These are phyloP conservation scores for Pristionchus fissidentatus DNA, from an alignment of 2,888 invertebrate species.

Conservation along the genomic window DNA sequence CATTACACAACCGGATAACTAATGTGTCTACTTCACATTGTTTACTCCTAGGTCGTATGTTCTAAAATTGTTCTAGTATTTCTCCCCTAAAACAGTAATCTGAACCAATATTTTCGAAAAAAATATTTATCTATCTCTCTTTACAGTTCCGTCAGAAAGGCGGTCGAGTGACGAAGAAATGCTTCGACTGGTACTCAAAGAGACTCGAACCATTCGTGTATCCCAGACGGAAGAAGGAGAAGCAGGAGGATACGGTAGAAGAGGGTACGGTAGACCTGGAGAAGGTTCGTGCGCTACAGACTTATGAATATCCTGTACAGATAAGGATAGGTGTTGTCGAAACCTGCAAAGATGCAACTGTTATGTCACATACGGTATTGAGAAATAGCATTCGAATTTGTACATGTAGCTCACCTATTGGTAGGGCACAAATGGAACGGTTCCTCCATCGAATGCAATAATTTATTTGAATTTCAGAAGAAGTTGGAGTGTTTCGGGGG, in stretches of 20 bases:
- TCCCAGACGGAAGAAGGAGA: neutral
- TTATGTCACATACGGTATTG: too few relatives aligned
- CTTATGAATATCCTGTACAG: neutral
- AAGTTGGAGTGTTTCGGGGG: conserved; percentile 22
- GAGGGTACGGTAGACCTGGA: neutral
- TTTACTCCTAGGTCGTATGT: neutral
- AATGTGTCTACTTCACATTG: neutral
- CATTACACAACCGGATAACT: neutral
- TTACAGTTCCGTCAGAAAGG: conserved; percentile 13
- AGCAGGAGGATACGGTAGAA: neutral
- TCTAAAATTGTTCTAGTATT: neutral
- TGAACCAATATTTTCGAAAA: too few relatives aligned
- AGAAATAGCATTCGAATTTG: too few relatives aligned
- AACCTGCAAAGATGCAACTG: too few relatives aligned
- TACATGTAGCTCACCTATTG: too few relatives aligned
- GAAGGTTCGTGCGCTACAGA: neutral
- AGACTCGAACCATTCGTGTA: neutral
- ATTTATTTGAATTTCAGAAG: neutral
- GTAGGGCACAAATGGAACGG: too few relatives aligned
- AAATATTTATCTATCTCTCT: too few relatives aligned
- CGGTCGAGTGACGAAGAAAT: neutral
- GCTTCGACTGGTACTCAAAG: neutral
- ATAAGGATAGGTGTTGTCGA: neutral
- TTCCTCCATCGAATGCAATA: neutral
- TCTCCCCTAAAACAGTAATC: too few relatives aligned